phyloP scores from a whole-genome alignment of 23 tunicate genomes.

The Phallusia fumigata region DNA sequence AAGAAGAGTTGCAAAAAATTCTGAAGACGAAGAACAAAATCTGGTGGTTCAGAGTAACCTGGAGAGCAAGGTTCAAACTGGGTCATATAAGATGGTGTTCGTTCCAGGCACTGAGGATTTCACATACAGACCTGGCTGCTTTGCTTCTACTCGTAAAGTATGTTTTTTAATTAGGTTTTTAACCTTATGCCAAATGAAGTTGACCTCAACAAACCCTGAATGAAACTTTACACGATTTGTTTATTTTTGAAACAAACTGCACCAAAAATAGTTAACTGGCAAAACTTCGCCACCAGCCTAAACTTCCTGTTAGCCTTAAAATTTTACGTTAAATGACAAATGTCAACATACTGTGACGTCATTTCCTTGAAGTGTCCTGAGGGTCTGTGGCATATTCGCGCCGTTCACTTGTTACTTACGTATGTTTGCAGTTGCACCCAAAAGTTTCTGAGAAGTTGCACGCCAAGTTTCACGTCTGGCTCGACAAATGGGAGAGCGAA shows the following conservation, averaged over 20 bases:
- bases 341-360: neutral
- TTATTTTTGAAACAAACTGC: no score
- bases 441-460: constrained; percentile 24
- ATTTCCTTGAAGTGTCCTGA: neutral
- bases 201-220: no score
- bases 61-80: constrained; percentile 45
- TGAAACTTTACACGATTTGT: no score
- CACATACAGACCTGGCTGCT: constrained; percentile 41
- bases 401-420: neutral
- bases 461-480: constrained; percentile 27
- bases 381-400: neutral
- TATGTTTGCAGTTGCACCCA: constrained; percentile 29
- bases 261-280: no score
- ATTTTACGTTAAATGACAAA: neutral
- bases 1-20: constrained; percentile 31
- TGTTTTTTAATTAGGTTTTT: neutral
- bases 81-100: constrained; percentile 52
- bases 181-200: no score
- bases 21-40: constrained; percentile 31
- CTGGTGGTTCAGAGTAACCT: constrained; percentile 34
- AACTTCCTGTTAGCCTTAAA: neutral
- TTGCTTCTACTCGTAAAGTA: constrained; percentile 23
- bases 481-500: constrained; percentile 50
- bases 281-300: no score
- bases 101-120: constrained; percentile 66